These are phyloP conservation scores for Plutomurus gul DNA, from an alignment of 1,140 invertebrate genomes.

Conservation along the genomic window DNA sequence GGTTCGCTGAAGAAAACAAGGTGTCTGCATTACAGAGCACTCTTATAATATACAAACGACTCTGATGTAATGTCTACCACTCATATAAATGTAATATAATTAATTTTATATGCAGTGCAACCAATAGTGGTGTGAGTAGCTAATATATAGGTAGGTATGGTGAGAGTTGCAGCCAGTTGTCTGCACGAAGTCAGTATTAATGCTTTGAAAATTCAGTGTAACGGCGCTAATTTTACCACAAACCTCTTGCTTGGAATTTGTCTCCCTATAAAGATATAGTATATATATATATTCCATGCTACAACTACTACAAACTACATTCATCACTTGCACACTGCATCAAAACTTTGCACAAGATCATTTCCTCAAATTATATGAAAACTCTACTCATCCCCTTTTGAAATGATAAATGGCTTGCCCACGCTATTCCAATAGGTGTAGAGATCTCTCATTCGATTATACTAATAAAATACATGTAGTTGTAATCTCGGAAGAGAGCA, in stretches of 20 bases:
- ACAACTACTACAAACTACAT: neutral
- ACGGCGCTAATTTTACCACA: neutral
- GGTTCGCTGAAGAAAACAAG: no score
- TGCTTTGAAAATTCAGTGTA: neutral
- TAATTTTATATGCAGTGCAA: no score
- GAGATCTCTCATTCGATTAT: no score
- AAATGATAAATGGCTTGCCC: no score
- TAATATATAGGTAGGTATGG: neutral
- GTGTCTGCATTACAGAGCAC: no score
- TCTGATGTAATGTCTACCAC: no score
- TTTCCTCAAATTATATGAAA: neutral
- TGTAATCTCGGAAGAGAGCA: no score
- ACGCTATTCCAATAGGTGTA: neutral
- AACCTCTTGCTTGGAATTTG: neutral
- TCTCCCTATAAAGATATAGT: neutral
- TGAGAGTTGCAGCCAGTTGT: neutral
- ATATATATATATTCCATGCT: neutral
- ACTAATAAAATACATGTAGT: no score
- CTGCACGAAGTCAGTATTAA: constrained; percentile 15
- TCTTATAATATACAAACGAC: no score
- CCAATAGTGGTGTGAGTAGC: no score
- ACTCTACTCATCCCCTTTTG: neutral
- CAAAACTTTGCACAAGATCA: neutral
- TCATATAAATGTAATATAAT: no score
- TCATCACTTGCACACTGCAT: neutral